phyloP scores from a whole-genome alignment of 2,888 invertebrate genomes.

The Allacma fusca region DNA sequence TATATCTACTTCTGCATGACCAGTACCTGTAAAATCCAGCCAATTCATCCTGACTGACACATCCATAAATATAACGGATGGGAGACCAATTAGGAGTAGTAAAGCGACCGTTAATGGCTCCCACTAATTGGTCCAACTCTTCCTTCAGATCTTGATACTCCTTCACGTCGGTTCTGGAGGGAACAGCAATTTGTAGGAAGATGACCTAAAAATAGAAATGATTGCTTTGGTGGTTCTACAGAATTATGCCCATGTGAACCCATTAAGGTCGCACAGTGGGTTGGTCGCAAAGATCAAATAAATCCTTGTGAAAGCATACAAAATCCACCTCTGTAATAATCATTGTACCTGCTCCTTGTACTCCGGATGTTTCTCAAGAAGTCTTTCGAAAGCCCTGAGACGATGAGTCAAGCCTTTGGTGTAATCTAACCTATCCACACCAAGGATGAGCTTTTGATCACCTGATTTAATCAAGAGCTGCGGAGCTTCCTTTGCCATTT shows the following conservation, averaged over 20 bases:
- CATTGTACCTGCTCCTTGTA: conserved; percentile 78
- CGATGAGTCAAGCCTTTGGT: conserved; percentile 88
- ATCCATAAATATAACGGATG: conserved; percentile 87
- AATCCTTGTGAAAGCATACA: too few relatives aligned
- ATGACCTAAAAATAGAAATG: conserved; percentile 31
- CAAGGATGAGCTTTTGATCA: conserved; percentile 78
- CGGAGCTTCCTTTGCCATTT: conserved; percentile 73
- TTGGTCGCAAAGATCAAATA: too few relatives aligned
- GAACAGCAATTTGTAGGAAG: conserved; percentile 70
- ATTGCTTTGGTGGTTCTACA: too few relatives aligned
- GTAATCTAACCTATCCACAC: conserved; percentile 88
- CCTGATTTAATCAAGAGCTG: conserved; percentile 68
- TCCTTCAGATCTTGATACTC: conserved; percentile 90
- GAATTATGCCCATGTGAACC: too few relatives aligned
- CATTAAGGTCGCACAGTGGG: too few relatives aligned
- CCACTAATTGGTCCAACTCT: conserved; percentile 88
- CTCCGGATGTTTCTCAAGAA: conserved; percentile 84
- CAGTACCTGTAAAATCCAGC: conserved; percentile 79
- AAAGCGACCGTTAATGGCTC: conserved; percentile 85
- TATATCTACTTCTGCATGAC: too few relatives aligned
- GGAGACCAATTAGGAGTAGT: conserved; percentile 93
- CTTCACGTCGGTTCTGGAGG: conserved; percentile 87
- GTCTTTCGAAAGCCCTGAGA: conserved; percentile 81
- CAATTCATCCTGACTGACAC: conserved; percentile 83
- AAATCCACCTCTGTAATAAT: too few relatives aligned